Evolutionary conservation across 1,140 invertebrate genomes (phyloP), one percentile per base, ranked within the genome.

Genomic region (Gryon sp.): DNA sequence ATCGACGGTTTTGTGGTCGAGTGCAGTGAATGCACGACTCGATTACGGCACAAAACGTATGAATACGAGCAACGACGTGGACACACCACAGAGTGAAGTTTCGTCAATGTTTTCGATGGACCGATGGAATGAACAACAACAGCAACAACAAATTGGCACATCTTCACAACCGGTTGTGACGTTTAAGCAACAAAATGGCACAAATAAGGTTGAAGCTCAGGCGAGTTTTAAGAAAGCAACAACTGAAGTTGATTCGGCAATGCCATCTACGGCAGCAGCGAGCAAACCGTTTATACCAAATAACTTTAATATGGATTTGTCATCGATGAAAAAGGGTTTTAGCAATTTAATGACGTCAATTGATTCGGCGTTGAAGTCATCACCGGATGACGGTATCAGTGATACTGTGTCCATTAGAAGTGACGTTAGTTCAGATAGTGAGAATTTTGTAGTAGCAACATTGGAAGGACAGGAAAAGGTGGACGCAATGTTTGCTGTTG

Each of bases 341-440:
- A 93, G 91, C 16, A 94, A 92, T 76, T 90, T 95, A 15, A 94
- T 95, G 90, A 94, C 93, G 26, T 94, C 94, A 4, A 91, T 96
- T 40, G 94, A 96, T 86, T 94, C 93, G 11, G 94, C 94, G 2
- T 84, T 95, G 16, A 93, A 93, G 76, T 87, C 91, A 0, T 92
- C 92, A 1, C 91, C 92, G 0, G 93, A 95, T 80, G 94, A 95
- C 81, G 87, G 85, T 2, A 87, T 89, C n/a, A 92, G 92, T 75
- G 93, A 94, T 81, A 92, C 91, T 0, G 85, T 92, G 18, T 93
- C 93, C 0, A 90, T 93, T 66, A 90, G 93, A 57, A 94, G 93
- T 65, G 94, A 95, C 68, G 91, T 92, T n/a, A 95, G 93, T 78
- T 95, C 94, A 0, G 94, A 95, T 84, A 94, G 93, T 74, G 94